A percentile compares a stretch with the other conserved stretches of the same genome.
These are phyloP conservation scores for Macrotrachela quadricornifera DNA, from an alignment of 1,140 invertebrate species.

Conservation along the genomic window DNA sequence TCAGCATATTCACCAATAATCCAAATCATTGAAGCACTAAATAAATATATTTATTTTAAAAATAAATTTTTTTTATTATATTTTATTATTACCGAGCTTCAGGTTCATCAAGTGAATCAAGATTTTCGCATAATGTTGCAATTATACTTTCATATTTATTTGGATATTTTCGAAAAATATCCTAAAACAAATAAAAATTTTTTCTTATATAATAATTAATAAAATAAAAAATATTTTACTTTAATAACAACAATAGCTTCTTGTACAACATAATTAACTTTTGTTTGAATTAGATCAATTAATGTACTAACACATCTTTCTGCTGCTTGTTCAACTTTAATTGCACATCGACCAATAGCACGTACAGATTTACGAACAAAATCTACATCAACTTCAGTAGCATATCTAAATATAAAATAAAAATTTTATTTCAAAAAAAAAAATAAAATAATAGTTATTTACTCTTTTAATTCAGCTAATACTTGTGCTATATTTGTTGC, in stretches of 20 bases:
- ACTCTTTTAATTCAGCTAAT: slow-evolving; percentile 92
- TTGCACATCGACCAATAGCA: slow-evolving; percentile 93
- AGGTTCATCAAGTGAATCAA: slow-evolving; percentile 94
- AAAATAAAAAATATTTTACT: slow-evolving; percentile 14
- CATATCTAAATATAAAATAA: slow-evolving; percentile 42
- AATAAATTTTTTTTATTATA: background rate
- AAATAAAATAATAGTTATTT: slow-evolving; percentile 14
- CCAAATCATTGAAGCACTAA: slow-evolving; percentile 96
- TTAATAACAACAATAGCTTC: slow-evolving; percentile 99
- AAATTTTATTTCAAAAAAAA: background rate
- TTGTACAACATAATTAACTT: slow-evolving; percentile 98
- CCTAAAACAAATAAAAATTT: slow-evolving; percentile 29
- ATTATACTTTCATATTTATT: slow-evolving; percentile 99
- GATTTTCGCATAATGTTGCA: slow-evolving; percentile 91
- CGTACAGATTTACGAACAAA: slow-evolving; percentile 82
- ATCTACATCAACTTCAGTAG: slow-evolving; percentile 98
- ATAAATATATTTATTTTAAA: background rate
- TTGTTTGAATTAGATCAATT: slow-evolving; percentile 96
- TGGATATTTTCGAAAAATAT: slow-evolving; percentile 97
- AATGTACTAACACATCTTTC: slow-evolving; percentile 93
- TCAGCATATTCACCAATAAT: slow-evolving; percentile 97
- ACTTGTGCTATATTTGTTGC: slow-evolving; percentile 96
- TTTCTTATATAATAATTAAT: background rate
- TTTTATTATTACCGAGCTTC: slow-evolving; percentile 47
- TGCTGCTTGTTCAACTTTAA: slow-evolving; percentile 95